Evolutionary conservation across 2,888 invertebrate genomes (phyloP), one percentile per base, ranked within the genome.

Genomic region (Parasteatoda lunata): DNA sequence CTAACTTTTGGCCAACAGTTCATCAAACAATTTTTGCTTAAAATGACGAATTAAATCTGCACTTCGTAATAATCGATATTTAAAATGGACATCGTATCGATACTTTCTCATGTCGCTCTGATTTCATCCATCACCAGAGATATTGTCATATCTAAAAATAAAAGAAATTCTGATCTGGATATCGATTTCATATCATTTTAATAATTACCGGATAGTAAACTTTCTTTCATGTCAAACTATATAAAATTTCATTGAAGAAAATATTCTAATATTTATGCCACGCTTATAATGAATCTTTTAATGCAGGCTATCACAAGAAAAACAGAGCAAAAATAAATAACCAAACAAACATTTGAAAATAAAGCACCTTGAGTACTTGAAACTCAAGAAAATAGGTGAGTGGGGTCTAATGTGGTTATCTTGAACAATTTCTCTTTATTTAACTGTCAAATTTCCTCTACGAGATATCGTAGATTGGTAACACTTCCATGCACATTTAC

Each of bases 341-440:
- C 59, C 9, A n/a, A 7, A 59, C 59, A 59, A 59, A 7, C 59
- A 59, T 59, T 59, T 59, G 11, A 59, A 59, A 59, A 7, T 59
- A 7, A 59, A 59, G n/a, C 13, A 66, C 51, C 65, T 72, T 66
- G 80, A 80, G 65, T 72, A 80, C 72, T 80, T 80, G 80, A 80
- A 80, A 80, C 72, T 78, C 78, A 78, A 70, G 70, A 30, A 30
- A 30, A 30, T 30, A 30, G 30, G 30, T 30, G 30, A 30, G 30
- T 30, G 30, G 30, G 2, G 30, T 0, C 30, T 30, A 30, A 30
- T 30, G 30, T 30, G 30, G 30, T 30, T 2, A 30, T 30, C 30
- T 30, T 30, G 30, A 30, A 30, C 30, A 30, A 30, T 30, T 30
- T 30, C 0, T 30, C 2, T 30, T 30, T 30, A 30, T 30, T 30